These are phyloP conservation scores for Cacatua alba DNA, from an alignment of 2,113 vertebrate genomes.

Conservation along the genomic window DNA sequence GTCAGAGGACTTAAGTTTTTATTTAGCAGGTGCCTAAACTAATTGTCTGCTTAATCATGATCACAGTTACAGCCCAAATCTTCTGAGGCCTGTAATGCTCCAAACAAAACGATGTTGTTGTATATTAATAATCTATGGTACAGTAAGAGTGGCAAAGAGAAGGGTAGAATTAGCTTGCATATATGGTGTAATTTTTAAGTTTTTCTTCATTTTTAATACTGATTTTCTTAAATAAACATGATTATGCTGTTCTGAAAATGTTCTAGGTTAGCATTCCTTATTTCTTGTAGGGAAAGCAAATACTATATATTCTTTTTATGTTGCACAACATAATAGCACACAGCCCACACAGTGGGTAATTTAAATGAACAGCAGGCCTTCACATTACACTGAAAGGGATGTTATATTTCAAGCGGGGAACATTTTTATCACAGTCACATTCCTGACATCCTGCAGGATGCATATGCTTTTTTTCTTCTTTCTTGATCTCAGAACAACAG, in stretches of 20 bases:
- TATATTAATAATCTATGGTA: neutral
- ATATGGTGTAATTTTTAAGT: neutral
- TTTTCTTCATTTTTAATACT: neutral
- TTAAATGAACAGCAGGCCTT: constrained; percentile 46
- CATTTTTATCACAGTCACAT: constrained; percentile 22
- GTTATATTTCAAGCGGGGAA: constrained; percentile 30
- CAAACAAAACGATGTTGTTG: neutral
- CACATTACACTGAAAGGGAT: neutral
- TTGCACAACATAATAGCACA: neutral
- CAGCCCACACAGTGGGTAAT: constrained; percentile 4
- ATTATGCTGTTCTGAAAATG: neutral
- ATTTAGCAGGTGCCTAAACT: neutral
- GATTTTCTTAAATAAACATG: neutral
- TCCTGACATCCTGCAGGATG: neutral
- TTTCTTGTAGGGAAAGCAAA: neutral
- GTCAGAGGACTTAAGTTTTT: neutral
- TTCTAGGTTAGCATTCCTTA: neutral
- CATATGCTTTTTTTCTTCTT: neutral
- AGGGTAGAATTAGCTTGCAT: neutral
- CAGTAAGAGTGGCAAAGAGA: neutral
- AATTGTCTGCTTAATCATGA: neutral
- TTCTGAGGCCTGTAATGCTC: neutral
- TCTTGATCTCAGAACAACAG: neutral
- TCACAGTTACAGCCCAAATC: neutral
- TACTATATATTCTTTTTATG: neutral